Conservation (phyloP, 2,797 vertebrate genomes). For the Menidia menidia region DNA sequence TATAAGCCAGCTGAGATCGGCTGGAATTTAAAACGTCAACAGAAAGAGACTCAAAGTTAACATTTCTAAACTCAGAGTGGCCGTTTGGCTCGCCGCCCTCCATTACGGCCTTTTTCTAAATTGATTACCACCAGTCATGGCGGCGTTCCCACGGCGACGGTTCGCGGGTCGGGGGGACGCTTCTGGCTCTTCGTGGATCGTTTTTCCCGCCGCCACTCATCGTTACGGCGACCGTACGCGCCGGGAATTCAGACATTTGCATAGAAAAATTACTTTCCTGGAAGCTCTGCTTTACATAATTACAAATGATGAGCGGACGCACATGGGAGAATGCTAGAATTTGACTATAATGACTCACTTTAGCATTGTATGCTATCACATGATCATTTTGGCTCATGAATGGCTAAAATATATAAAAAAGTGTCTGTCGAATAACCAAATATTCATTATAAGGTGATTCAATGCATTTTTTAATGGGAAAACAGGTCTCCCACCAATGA, state of each 20-base stretch:
- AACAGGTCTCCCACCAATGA: no score
- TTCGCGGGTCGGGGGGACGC: conserved; percentile 74
- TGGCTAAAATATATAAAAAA: no score
- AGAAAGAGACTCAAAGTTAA: conserved; percentile 59
- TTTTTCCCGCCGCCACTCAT: conserved; percentile 87
- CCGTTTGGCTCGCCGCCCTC: conserved; percentile 80
- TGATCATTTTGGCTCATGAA: no score
- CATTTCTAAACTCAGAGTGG: conserved; percentile 55
- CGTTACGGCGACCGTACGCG: conserved; percentile 84
- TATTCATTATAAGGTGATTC: no score
- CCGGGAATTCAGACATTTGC: conserved; percentile 88
- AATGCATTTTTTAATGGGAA: no score
- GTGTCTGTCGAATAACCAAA: no score
- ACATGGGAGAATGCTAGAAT: conserved; percentile 79
- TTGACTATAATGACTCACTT: no score
- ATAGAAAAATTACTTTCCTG: conserved; percentile 88
- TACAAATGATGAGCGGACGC: conserved; percentile 86
- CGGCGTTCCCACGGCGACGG: conserved; percentile 64
- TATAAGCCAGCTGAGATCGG: neutral
- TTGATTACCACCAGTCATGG: conserved; percentile 80
- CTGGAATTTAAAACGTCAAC: conserved; percentile 78
- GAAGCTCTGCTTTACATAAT: conserved; percentile 87
- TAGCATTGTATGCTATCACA: no score
- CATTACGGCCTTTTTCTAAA: conserved; percentile 80
- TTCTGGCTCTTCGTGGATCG: conserved; percentile 87